phyloP scores from a whole-genome alignment of 2,797 vertebrate genomes.

The Adelosebastes latens region DNA sequence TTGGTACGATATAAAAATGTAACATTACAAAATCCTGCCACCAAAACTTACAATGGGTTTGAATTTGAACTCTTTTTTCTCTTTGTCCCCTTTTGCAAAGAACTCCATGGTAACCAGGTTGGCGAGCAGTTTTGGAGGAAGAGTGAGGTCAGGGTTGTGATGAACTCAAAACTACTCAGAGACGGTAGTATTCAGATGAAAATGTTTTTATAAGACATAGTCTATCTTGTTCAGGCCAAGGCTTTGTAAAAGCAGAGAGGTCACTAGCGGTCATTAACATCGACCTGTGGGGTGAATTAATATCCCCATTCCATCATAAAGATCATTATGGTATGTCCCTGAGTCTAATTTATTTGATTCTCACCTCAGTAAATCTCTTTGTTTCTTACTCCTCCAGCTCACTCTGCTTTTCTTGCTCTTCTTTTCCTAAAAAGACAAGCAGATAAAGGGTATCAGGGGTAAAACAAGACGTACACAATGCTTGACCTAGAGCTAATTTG shows the following conservation, averaged over 20 bases:
- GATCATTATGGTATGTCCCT: neutral
- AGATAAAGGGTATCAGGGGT: neutral
- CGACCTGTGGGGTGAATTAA: constrained; percentile 51
- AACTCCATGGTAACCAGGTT: constrained; percentile 73
- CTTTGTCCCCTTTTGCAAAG: constrained; percentile 76
- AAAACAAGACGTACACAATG: neutral
- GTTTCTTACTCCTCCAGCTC: constrained; percentile 66
- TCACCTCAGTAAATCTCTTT: constrained; percentile 68
- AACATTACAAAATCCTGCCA: neutral
- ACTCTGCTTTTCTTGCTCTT: constrained; percentile 49
- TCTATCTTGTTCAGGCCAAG: constrained; percentile 70
- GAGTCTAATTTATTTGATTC: neutral
- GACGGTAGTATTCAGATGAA: neutral
- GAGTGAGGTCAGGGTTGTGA: neutral
- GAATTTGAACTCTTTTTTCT: constrained; percentile 69
- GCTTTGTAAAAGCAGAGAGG: constrained; percentile 72
- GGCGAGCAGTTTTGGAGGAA: constrained; percentile 55
- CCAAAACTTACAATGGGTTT: constrained; percentile 66
- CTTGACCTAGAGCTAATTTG: neutral
- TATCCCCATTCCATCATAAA: neutral
- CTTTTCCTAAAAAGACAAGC: constrained; percentile 46
- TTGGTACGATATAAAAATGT: too few species aligned
- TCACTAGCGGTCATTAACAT: constrained; percentile 77
- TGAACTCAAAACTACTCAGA: neutral
- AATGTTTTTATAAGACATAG: constrained; percentile 25